phyloP scores from a whole-genome alignment of 2,113 vertebrate genomes.

The Varanus komodoensis region DNA sequence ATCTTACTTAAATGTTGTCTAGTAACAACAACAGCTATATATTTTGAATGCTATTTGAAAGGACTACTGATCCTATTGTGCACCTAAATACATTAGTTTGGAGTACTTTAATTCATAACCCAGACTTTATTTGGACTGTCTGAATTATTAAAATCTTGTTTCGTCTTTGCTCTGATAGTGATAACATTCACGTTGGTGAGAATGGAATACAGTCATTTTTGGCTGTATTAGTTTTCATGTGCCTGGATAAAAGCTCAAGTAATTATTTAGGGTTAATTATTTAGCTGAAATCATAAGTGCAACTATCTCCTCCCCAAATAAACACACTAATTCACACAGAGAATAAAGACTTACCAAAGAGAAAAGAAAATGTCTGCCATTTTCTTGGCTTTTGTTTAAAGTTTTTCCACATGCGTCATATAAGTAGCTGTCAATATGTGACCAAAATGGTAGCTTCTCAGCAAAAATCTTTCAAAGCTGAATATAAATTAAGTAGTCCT shows the following conservation, averaged over 20 bases:
- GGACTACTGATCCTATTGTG: background rate
- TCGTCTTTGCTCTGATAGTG: fast-evolving
- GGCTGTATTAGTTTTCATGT: background rate
- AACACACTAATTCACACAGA: background rate
- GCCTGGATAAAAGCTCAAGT: constrained; percentile 21
- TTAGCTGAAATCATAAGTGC: constrained; percentile 5
- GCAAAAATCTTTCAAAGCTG: constrained; percentile 46
- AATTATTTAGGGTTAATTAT: background rate
- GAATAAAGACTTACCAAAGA: constrained; percentile 30
- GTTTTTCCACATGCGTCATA: constrained; percentile 27
- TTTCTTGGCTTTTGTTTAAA: constrained; percentile 38
- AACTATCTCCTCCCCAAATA: background rate
- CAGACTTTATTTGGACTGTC: background rate
- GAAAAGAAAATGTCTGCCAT: constrained; percentile 4
- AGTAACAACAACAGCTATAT: background rate
- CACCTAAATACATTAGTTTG: background rate
- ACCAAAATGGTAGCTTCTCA: constrained; percentile 43
- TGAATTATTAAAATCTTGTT: background rate
- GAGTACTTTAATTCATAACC: background rate
- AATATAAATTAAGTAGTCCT: constrained; percentile 36
- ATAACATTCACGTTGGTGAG: constrained; percentile 6
- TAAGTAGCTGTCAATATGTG: constrained; percentile 43
- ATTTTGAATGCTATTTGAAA: background rate
- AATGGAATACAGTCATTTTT: background rate
- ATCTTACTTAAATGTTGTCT: background rate